phyloP scores from a whole-genome alignment of 2,113 vertebrate genomes.

The Lophochroa leadbeateri region DNA sequence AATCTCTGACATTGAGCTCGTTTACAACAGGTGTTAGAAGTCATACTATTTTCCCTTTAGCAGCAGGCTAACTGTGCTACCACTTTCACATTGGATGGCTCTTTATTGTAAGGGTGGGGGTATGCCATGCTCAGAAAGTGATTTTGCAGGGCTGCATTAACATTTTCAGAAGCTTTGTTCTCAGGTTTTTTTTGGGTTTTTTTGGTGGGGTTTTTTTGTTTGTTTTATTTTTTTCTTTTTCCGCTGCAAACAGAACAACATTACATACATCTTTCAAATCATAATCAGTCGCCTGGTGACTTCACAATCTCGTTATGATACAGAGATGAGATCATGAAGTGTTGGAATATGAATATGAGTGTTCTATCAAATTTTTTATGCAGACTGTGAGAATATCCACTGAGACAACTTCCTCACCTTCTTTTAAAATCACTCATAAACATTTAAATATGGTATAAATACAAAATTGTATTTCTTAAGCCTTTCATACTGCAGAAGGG shows the following conservation, averaged over 20 bases:
- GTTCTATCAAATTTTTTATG: neutral
- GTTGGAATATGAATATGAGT: neutral
- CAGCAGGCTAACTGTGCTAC: neutral
- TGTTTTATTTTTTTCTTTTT: neutral
- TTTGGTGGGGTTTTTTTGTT: neutral
- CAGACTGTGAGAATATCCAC: neutral
- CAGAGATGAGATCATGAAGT: neutral
- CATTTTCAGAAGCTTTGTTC: neutral
- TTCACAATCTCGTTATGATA: neutral
- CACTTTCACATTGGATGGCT: neutral
- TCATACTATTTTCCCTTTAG: neutral
- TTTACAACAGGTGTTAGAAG: neutral
- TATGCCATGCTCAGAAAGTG: neutral
- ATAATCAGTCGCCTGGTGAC: neutral
- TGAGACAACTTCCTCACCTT: neutral
- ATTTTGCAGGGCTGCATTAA: neutral
- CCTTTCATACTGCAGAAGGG: neutral
- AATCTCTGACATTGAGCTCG: neutral
- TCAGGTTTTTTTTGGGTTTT: neutral
- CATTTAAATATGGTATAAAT: neutral
- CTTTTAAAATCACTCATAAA: neutral
- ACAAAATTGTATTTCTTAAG: neutral
- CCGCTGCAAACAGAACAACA: neutral
- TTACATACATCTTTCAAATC: neutral
- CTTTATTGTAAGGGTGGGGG: neutral